These are phyloP conservation scores for Prunella himalayana DNA, from an alignment of 2,113 vertebrate species.

Conservation along the genomic window DNA sequence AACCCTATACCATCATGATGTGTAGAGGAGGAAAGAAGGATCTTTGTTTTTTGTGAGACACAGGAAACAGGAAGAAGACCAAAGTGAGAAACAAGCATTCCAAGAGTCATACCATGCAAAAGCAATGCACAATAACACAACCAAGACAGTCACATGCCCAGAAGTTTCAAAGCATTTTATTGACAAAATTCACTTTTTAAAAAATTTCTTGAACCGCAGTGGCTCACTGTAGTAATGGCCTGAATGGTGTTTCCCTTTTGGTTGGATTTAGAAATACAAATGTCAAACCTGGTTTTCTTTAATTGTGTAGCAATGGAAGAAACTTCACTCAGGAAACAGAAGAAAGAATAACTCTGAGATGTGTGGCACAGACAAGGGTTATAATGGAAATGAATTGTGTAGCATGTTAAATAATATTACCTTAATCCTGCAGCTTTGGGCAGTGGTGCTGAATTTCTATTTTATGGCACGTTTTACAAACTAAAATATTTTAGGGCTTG, in stretches of 20 bases:
- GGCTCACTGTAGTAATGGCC: not conserved
- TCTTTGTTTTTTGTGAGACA: not conserved
- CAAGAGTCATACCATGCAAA: not conserved
- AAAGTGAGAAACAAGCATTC: not conserved
- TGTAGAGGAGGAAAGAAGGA: not conserved
- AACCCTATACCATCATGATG: not conserved
- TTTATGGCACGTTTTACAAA: slow-evolving; percentile 69
- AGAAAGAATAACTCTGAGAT: slow-evolving; percentile 55
- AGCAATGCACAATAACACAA: not conserved
- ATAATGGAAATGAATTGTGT: slow-evolving; percentile 69
- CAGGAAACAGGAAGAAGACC: not conserved
- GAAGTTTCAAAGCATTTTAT: not conserved
- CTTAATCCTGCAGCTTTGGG: slow-evolving; percentile 71
- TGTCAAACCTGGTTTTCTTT: slow-evolving; percentile 59
- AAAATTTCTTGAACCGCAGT: not conserved
- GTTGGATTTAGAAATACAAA: slow-evolving; percentile 29
- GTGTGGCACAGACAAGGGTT: slow-evolving; percentile 37
- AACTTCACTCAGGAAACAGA: slow-evolving; percentile 64
- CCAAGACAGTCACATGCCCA: not conserved
- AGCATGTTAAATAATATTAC: slow-evolving; percentile 68
- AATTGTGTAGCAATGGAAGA: slow-evolving; percentile 55
- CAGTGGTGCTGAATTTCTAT: slow-evolving; percentile 59
- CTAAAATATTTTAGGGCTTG: slow-evolving; percentile 58
- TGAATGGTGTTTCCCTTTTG: not conserved
- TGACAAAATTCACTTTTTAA: not conserved